Percentiles rank a stretch among this genome's conserved stretches.
Conservation (phyloP, 2,888 invertebrate genomes). For the Drosophila aldrichi region DNA sequence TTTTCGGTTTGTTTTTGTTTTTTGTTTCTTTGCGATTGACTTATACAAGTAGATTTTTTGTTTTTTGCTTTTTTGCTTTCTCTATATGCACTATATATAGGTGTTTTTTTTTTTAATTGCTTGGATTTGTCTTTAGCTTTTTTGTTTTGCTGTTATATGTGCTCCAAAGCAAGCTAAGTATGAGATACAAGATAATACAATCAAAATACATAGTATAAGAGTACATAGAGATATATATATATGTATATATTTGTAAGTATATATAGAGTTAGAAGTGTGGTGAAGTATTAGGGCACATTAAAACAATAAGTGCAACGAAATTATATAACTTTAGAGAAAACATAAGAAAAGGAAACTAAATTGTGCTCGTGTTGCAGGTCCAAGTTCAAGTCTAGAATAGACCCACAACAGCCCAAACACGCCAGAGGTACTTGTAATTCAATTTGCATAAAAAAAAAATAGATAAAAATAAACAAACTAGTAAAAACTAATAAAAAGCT, state of each 20-base stretch:
- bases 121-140: constrained; percentile 65
- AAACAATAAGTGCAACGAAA: constrained; percentile 15
- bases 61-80: constrained; percentile 40
- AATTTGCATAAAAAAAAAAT: constrained; percentile 69
- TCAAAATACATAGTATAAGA: constrained; percentile 77
- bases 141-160: constrained; percentile 82
- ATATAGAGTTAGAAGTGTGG: constrained; percentile 31
- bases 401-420: constrained; percentile 4
- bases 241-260: constrained; percentile 43
- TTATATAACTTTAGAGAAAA: constrained; percentile 17
- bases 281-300: constrained; percentile 47
- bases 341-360: constrained; percentile 11
- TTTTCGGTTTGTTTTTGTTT: constrained; percentile 71
- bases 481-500: constrained; percentile 1
- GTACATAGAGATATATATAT: constrained; percentile 48
- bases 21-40: constrained; percentile 68
- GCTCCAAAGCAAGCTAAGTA: constrained; percentile 86
- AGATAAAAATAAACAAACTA: not conserved
- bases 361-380: constrained; percentile 10
- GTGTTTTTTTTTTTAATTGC: constrained; percentile 44
- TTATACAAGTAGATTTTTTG: constrained; percentile 57
- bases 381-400: constrained; percentile 41
- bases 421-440: constrained; percentile 60
- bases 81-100: constrained; percentile 54
- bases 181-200: constrained; percentile 84